phyloP scores from a whole-genome alignment of 2,113 vertebrate species.

The Podiceps cristatus region DNA sequence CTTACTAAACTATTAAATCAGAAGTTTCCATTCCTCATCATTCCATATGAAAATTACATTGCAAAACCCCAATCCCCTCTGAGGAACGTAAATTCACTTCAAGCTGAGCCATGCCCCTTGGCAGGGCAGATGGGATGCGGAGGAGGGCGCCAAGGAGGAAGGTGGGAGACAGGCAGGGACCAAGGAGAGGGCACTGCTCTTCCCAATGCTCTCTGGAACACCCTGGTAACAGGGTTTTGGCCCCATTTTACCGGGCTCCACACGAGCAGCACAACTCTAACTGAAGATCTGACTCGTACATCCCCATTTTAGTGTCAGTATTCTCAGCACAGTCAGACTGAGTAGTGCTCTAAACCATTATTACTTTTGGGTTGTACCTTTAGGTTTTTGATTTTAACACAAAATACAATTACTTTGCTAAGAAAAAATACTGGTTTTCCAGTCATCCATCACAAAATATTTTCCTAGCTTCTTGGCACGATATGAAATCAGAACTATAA shows the following conservation, averaged over 20 bases:
- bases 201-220: not conserved
- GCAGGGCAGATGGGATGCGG: not conserved
- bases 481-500: not conserved
- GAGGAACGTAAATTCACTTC: not conserved
- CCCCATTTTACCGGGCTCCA: not conserved
- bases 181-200: too few relatives aligned
- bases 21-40: not conserved
- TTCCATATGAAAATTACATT: not conserved
- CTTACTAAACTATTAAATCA: not conserved
- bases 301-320: not conserved
- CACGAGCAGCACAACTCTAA: fast-evolving
- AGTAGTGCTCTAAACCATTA: not conserved
- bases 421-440: not conserved
- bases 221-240: not conserved
- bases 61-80: not conserved
- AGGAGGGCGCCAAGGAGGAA: not conserved
- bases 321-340: not conserved
- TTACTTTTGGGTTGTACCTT: not conserved
- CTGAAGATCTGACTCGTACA: not conserved
- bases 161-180: not conserved
- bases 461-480: not conserved
- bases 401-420: not conserved
- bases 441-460: not conserved
- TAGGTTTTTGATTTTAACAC: not conserved
- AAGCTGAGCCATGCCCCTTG: not conserved